Evolutionary conservation across 1,140 invertebrate genomes (phyloP).

Genomic region (Euura lappo): DNA sequence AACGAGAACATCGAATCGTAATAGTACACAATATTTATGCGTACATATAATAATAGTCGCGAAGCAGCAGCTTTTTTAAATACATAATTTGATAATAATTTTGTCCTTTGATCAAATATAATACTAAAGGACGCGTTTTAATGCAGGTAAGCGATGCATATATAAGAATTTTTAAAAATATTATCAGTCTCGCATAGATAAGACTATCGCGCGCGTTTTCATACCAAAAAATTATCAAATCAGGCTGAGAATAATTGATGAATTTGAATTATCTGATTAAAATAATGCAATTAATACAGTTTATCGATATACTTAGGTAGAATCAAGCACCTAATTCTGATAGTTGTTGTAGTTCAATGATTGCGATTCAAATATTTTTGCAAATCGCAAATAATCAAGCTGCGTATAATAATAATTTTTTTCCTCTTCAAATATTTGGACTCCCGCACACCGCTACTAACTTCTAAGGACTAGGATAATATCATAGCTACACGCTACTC

Average conservation of each 20-base stretch:
- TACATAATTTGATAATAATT: neutral
- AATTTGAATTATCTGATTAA: neutral
- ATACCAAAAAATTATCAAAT: neutral
- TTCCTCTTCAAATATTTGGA: neutral
- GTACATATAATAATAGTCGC: no score
- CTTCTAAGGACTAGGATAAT: constrained; percentile 49
- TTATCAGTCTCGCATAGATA: constrained; percentile 3
- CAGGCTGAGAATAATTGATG: neutral
- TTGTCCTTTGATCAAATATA: neutral
- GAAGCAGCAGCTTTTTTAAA: no score
- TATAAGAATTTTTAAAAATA: neutral
- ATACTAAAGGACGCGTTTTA: neutral
- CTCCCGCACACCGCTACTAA: constrained; percentile 18
- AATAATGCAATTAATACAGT: neutral
- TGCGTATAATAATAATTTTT: neutral
- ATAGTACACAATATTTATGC: neutral
- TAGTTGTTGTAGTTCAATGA: neutral
- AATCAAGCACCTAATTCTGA: neutral
- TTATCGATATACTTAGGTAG: neutral
- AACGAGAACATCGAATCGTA: neutral
- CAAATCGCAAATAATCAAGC: neutral
- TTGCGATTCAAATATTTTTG: neutral
- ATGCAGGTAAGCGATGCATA: constrained; percentile 1
- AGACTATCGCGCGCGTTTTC: neutral
- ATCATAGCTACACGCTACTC: constrained; percentile 49